These are phyloP conservation scores for Trigoniulus corallinus DNA, from an alignment of 1,140 invertebrate species.

Conservation along the genomic window DNA sequence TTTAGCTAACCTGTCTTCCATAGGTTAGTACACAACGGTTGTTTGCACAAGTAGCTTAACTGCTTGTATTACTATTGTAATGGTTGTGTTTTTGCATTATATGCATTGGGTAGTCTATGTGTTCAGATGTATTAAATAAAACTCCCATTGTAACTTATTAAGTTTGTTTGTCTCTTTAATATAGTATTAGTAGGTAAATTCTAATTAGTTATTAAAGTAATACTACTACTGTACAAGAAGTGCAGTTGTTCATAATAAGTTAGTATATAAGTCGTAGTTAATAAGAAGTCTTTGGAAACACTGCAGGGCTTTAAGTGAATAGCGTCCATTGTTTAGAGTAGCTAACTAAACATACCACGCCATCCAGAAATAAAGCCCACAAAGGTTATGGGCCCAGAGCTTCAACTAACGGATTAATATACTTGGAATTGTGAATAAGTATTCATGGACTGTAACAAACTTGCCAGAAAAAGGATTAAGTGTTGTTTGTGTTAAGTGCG, in stretches of 20 bases:
- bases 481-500: neutral
- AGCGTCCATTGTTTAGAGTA: neutral
- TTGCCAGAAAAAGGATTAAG: neutral
- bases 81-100: neutral
- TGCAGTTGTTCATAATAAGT: neutral
- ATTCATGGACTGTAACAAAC: neutral
- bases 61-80: neutral
- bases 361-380: neutral
- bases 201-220: neutral
- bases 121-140: neutral
- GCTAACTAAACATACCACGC: neutral
- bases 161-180: neutral
- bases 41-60: neutral
- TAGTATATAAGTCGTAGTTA: neutral
- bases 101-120: neutral
- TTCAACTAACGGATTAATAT: neutral
- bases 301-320: neutral
- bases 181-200: neutral
- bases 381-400: neutral
- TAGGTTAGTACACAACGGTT: neutral
- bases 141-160: neutral
- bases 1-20: neutral
- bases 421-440: neutral
- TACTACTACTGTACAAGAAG: neutral
- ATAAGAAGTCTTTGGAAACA: neutral